Conservation (phyloP, 2,113 vertebrate genomes). For the Tretioscincus oriximinensis region DNA sequence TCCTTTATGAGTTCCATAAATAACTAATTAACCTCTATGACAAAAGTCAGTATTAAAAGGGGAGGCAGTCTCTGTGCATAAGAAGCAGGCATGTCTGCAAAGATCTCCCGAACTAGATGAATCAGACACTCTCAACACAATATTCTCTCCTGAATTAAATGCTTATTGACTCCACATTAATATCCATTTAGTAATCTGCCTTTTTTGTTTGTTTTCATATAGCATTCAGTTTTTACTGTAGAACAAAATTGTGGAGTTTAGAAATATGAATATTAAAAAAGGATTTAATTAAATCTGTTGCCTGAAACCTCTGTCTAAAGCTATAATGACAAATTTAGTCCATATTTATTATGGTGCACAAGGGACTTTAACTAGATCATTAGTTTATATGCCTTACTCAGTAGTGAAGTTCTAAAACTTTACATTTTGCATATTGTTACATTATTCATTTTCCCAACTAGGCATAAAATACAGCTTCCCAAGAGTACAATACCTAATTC, state of each 20-base stretch:
- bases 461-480: constrained; percentile 85
- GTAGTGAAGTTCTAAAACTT: constrained; percentile 84
- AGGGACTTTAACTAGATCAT: constrained; percentile 85
- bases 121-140: constrained; percentile 45
- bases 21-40: constrained; percentile 71
- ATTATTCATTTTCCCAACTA: constrained; percentile 88
- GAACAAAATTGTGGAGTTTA: constrained; percentile 84
- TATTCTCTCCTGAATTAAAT: constrained; percentile 75
- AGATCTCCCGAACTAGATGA: constrained; percentile 49
- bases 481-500: constrained; percentile 86
- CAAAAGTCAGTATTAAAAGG: constrained; percentile 54
- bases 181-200: constrained; percentile 83
- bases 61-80: constrained; percentile 44
- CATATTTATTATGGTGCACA: constrained; percentile 86
- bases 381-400: constrained; percentile 84
- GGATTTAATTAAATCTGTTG: constrained; percentile 87
- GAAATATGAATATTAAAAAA: constrained; percentile 88
- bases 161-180: constrained; percentile 79
- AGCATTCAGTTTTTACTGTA: constrained; percentile 77
- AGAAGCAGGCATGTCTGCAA: constrained; percentile 40
- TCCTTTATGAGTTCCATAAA: constrained; percentile 70
- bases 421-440: constrained; percentile 87
- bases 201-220: constrained; percentile 85
- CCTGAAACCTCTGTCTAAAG: constrained; percentile 85
- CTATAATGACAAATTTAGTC: constrained; percentile 89